These are phyloP conservation scores for Agapornis canus DNA, from an alignment of 2,797 vertebrate species.

Conservation along the genomic window DNA sequence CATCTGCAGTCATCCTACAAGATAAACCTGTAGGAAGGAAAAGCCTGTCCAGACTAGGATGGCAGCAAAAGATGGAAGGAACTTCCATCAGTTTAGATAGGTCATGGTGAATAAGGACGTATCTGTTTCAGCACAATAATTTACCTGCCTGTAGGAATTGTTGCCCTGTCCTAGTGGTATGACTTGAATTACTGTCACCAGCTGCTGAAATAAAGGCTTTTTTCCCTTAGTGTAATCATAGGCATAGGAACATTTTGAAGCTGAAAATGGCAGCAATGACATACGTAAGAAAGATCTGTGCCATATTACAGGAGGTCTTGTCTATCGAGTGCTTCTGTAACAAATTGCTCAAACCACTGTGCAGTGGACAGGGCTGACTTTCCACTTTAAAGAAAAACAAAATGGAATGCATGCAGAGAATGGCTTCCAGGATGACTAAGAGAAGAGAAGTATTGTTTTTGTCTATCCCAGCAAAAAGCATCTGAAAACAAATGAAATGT, in stretches of 20 bases:
- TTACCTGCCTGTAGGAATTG: not conserved
- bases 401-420: not conserved
- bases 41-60: not conserved
- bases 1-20: not conserved
- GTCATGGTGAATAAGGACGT: not conserved
- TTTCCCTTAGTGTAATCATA: not conserved
- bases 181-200: not conserved
- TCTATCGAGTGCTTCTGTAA: rapidly evolving
- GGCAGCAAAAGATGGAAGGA: not conserved
- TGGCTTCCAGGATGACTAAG: not conserved
- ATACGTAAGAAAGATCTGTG: not conserved
- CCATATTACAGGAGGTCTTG: not conserved
- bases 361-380: not conserved
- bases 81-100: not conserved
- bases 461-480: not conserved
- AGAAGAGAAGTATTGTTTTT: not conserved
- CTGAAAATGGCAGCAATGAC: not conserved
- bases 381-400: not conserved
- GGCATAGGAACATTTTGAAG: not conserved
- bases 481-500: not conserved
- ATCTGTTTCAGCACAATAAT: not conserved
- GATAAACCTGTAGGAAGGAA: not conserved
- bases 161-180: not conserved
- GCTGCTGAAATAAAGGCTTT: not conserved
- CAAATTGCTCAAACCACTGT: not conserved